Evolutionary conservation across 2,113 vertebrate genomes (phyloP), one percentile per base, ranked within the genome.

Genomic region (Vulpes vulpes): DNA sequence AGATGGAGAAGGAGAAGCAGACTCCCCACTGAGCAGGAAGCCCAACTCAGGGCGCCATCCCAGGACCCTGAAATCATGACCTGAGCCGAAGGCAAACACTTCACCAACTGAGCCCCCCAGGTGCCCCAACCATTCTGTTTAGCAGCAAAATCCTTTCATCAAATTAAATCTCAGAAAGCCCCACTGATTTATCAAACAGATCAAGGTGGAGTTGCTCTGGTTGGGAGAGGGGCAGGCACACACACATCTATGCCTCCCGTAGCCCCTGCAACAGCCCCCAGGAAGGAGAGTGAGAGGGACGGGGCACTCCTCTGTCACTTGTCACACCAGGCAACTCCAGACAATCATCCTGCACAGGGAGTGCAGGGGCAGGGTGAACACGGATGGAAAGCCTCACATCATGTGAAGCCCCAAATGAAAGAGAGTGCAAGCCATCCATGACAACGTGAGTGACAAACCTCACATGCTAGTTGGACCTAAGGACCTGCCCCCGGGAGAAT

Each of bases 341-440:
- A 23, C 4, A 12, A 11, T 4, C 0, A 12, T n/a, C 62, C 53
- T 23, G 15, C 35, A 20, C 8, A 55, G 8, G 6, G 43, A 10
- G 27, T 5, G 17, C 62, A 60, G 17, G 35, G 1, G 10, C 1
- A 30, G 43, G 12, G 6, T 14, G 2, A 27, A 10, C 8, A 1
- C 0, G 19, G 35, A 17, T 12, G 53, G 51, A 6, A 59, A 71
- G 43, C 32, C 27, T 16, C 35, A 17, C 35, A 11, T 2, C 69
- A 1, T 0, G 12, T 53, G 27, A 51, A 12, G 16, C 55, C 65
- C 19, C 11, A 12, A 27, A 10, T 43, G n/a, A 35, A 59, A 73
- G 5, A 5, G 0, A 30, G 85, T 8, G 3, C 17, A 6, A 6
- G 2, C 55, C 30, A 1, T 23, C 79, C 59, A 3, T 11, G 2